A percentile compares a stretch with the other conserved stretches of the same genome.
Evolutionary conservation across 1,140 invertebrate species (phyloP).

Genomic region (Lordiphosa collinella): DNA sequence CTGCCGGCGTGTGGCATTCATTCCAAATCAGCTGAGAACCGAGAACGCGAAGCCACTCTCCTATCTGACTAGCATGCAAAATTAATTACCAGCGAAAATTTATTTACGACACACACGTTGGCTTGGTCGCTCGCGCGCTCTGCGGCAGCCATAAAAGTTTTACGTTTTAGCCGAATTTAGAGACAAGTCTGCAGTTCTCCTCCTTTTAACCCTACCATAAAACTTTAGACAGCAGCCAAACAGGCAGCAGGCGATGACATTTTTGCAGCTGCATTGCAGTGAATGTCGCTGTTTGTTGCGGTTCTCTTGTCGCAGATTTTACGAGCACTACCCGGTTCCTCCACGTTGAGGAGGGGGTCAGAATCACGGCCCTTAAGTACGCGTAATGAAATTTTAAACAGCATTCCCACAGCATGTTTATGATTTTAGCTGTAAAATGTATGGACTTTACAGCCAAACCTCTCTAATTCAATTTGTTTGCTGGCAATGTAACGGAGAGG

Average conservation of each 20-base stretch:
- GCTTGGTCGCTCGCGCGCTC: conserved; percentile 13
- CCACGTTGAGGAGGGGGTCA: background rate
- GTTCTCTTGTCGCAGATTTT: conserved; percentile 42
- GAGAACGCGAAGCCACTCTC: conserved; percentile 9
- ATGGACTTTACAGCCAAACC: conserved; percentile 11
- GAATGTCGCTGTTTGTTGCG: conserved; percentile 27
- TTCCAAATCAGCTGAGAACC: conserved; percentile 55
- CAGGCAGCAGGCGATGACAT: conserved; percentile 50
- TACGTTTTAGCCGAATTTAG: conserved; percentile 70
- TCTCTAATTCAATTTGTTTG: conserved; percentile 29
- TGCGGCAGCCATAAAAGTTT: conserved; percentile 71
- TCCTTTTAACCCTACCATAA: background rate
- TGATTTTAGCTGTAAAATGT: conserved; percentile 32
- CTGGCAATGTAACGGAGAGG: background rate
- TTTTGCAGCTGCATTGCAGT: conserved; percentile 68
- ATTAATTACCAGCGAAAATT: conserved; percentile 68
- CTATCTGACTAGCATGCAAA: conserved; percentile 66
- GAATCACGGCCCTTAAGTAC: conserved; percentile 45
- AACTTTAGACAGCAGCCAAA: no score
- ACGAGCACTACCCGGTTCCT: conserved; percentile 20
- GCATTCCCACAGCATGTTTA: conserved; percentile 31
- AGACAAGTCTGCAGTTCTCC: conserved; percentile 48
- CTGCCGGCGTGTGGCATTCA: conserved; percentile 51
- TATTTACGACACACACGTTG: conserved; percentile 53
- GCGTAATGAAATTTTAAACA: conserved; percentile 53